Evolutionary conservation across 2,113 vertebrate genomes (phyloP).

Genomic region (Pimephales promelas): DNA sequence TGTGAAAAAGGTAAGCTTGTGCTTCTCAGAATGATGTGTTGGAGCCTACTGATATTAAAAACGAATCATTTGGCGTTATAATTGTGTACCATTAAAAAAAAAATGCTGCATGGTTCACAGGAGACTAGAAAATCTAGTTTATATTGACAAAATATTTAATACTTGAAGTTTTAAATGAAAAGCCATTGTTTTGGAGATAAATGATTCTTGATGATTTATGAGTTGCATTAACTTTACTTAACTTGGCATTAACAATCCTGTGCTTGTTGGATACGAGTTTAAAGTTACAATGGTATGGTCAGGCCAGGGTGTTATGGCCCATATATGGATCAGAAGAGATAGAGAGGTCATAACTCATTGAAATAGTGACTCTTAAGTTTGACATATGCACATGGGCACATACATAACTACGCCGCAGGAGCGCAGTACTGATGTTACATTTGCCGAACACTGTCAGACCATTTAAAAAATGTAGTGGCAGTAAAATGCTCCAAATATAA

Average conservation of each 20-base stretch:
- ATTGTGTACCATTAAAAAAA: not conserved
- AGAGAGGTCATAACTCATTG: conserved; percentile 39
- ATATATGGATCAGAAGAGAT: conserved; percentile 37
- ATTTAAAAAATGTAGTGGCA: conserved; percentile 16
- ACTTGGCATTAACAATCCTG: conserved; percentile 5
- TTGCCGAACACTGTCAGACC: conserved; percentile 34
- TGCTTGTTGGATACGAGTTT: conserved; percentile 15
- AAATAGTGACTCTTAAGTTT: conserved; percentile 62
- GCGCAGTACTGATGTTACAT: conserved; percentile 60
- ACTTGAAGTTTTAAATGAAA: not conserved
- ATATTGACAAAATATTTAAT: not conserved
- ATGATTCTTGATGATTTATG: not conserved
- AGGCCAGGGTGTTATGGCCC: conserved; percentile 9
- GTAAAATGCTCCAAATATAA: conserved; percentile 48
- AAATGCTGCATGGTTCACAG: not conserved
- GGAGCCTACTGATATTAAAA: not conserved
- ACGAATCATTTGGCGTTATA: not conserved
- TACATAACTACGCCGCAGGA: conserved; percentile 50
- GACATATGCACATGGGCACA: conserved; percentile 52
- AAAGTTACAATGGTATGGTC: not conserved
- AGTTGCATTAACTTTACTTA: not conserved
- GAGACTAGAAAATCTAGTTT: not conserved
- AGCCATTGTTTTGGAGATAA: not conserved
- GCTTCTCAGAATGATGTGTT: not conserved
- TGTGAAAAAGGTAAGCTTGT: conserved; percentile 20